Conservation (phyloP, 2,888 invertebrate species). For the Agrotis puta region DNA sequence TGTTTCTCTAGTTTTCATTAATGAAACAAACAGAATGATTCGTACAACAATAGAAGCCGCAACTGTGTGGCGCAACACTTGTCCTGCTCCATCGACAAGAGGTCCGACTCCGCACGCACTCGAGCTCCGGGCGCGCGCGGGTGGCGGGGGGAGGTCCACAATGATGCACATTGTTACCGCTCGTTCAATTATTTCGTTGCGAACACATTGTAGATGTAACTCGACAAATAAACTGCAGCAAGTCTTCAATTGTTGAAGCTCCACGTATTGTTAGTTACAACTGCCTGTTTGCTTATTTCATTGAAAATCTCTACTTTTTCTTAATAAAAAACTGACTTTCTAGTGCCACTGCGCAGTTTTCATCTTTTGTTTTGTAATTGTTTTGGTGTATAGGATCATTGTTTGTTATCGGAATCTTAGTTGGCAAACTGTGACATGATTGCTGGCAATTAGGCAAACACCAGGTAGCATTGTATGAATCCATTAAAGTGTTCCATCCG, state of each 20-base stretch:
- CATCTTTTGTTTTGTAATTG: background rate
- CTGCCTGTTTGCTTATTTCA: slow-evolving; percentile 1
- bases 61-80: slow-evolving; percentile 23
- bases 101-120: slow-evolving; percentile 46
- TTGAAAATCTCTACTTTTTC: background rate
- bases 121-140: slow-evolving; percentile 9
- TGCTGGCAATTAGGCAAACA: background rate
- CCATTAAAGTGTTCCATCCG: background rate
- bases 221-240: slow-evolving; percentile 38
- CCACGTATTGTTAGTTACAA: slow-evolving; percentile 19
- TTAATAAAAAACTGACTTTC: background rate
- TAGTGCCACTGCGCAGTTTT: background rate
- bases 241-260: slow-evolving; percentile 20
- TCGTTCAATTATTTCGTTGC: slow-evolving; percentile 56
- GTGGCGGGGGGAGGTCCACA: background rate
- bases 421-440: background rate
- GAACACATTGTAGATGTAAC: slow-evolving; percentile 38
- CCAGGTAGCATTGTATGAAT: background rate
- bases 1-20: slow-evolving; percentile 6
- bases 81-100: slow-evolving; percentile 23
- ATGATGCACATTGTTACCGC: slow-evolving; percentile 44
- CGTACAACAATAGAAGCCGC: slow-evolving; percentile 11
- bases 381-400: background rate
- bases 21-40: slow-evolving; percentile 29
- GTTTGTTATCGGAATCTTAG: background rate